A percentile compares a stretch with the other conserved stretches of the same genome.
These are phyloP conservation scores for Girardinichthys multiradiatus DNA, from an alignment of 2,113 vertebrate species.

Conservation along the genomic window DNA sequence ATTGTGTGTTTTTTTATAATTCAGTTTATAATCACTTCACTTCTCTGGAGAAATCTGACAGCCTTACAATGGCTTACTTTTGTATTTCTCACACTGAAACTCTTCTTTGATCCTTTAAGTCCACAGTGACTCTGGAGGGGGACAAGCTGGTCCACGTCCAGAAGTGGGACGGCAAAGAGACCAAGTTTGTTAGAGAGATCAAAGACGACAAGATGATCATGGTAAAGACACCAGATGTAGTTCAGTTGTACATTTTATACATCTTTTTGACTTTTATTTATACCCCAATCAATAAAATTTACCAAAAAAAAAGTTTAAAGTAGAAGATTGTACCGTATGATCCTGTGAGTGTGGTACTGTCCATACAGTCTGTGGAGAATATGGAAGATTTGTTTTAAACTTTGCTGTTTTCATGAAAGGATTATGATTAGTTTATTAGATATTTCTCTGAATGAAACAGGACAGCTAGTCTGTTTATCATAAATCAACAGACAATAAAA, in stretches of 20 bases:
- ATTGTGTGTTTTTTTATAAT: not conserved
- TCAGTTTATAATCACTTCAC: not conserved
- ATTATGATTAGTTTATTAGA: not conserved
- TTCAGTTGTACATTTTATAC: not conserved
- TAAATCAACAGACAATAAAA: not conserved
- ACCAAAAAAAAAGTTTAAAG: not conserved
- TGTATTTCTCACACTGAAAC: not conserved
- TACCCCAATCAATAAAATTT: not conserved
- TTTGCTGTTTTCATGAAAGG: not conserved
- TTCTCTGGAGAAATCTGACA: not conserved
- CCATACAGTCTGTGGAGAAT: no score
- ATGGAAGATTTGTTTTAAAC: not conserved
- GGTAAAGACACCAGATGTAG: conserved; percentile 75
- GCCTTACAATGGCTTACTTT: not conserved
- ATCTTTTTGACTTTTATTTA: not conserved
- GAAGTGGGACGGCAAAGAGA: conserved; percentile 96
- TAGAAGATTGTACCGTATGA: not conserved
- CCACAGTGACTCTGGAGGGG: conserved; percentile 88
- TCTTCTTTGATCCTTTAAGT: conserved; percentile 70
- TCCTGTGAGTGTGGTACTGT: no score
- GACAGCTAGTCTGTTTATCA: no score
- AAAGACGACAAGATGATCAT: conserved; percentile 91
- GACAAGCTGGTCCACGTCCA: conserved; percentile 91
- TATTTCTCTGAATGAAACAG: not conserved
- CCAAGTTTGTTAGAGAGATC: conserved; percentile 90